Evolutionary conservation across 2,797 vertebrate genomes (phyloP).

Genomic region (Schizopygopsis malacanthus): DNA sequence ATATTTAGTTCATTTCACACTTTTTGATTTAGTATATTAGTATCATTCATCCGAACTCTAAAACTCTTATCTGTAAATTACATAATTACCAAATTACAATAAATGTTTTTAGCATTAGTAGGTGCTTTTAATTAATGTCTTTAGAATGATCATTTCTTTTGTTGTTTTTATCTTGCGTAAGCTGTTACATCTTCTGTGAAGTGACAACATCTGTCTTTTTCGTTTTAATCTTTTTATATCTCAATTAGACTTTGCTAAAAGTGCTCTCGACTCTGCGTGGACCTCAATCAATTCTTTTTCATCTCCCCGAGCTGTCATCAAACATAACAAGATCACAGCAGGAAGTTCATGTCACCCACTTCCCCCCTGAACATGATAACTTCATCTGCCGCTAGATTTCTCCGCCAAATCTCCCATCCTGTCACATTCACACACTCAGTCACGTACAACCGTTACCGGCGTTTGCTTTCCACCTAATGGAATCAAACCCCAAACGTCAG

Average conservation of each 20-base stretch:
- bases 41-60: not conserved
- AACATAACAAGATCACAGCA: constrained; percentile 57
- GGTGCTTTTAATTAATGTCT: not conserved
- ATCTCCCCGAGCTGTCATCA: constrained; percentile 55
- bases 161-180: not conserved
- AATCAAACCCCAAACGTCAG: constrained; percentile 70
- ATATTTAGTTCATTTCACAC: not conserved
- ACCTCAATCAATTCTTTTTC: constrained; percentile 60
- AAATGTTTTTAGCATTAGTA: not conserved
- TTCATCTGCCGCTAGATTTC: constrained; percentile 51
- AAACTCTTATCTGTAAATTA: not conserved
- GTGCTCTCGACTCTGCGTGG: constrained; percentile 35
- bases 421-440: constrained; percentile 54
- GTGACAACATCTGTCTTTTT: constrained; percentile 40
- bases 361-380: constrained; percentile 59
- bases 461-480: constrained; percentile 70
- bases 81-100: not conserved
- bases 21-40: not conserved
- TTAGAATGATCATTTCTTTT: not conserved
- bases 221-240: constrained; percentile 50
- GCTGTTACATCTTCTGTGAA: constrained; percentile 24
- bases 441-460: constrained; percentile 59
- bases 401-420: constrained; percentile 41
- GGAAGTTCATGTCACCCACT: constrained; percentile 59
- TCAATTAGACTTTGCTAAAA: constrained; percentile 54